These are phyloP conservation scores for Nemoura dubitans DNA, from an alignment of 2,888 invertebrate species.

Conservation along the genomic window DNA sequence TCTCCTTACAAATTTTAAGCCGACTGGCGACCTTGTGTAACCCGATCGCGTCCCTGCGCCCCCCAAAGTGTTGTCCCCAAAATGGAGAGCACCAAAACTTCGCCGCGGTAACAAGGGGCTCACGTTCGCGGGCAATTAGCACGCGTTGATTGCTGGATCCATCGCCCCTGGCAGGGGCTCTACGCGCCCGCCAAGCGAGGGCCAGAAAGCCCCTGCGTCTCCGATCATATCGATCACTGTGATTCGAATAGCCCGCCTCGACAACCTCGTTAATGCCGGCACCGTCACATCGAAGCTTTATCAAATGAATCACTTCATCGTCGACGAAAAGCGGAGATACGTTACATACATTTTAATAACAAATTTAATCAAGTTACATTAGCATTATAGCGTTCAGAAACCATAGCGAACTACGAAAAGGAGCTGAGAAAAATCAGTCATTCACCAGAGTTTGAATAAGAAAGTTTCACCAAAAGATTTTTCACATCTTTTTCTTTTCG, in stretches of 20 bases:
- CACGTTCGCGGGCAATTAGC: not conserved
- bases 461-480: not conserved
- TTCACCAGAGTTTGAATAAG: not conserved
- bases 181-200: not conserved
- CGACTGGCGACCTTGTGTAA: no score
- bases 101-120: not conserved
- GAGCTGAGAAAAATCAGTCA: not conserved
- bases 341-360: not conserved
- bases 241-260: not conserved
- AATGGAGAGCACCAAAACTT: no score
- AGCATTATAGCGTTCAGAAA: not conserved
- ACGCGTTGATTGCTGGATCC: not conserved
- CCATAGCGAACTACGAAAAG: not conserved
- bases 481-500: not conserved
- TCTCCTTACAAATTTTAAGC: no score
- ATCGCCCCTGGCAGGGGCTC: not conserved
- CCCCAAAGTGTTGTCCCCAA: no score
- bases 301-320: not conserved
- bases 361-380: constrained; percentile 7
- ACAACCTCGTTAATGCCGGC: not conserved
- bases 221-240: not conserved
- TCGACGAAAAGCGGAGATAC: not conserved
- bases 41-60: no score
- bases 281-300: not conserved
- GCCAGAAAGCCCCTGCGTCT: not conserved